Conservation (phyloP, 2,113 vertebrate genomes). For the Scatophagus argus region DNA sequence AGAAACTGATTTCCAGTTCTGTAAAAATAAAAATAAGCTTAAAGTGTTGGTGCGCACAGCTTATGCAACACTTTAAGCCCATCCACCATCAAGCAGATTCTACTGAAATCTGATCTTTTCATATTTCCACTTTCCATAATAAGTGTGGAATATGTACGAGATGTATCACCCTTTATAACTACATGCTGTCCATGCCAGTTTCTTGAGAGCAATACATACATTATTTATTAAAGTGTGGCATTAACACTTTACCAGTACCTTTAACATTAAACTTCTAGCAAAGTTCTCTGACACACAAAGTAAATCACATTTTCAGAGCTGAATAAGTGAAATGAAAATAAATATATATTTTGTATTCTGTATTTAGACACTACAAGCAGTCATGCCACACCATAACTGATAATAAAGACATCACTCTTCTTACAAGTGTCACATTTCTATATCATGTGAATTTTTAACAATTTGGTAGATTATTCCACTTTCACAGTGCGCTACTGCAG, state of each 20-base stretch:
- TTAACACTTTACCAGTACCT: too few relatives aligned
- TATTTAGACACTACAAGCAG: slow-evolving; percentile 3
- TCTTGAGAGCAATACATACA: slow-evolving; percentile 28
- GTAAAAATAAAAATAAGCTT: not conserved
- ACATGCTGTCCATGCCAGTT: slow-evolving; percentile 9
- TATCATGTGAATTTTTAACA: too few relatives aligned
- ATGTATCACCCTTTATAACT: slow-evolving; percentile 21
- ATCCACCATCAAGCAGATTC: slow-evolving; percentile 17
- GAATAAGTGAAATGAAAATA: slow-evolving; percentile 18
- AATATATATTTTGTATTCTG: not conserved
- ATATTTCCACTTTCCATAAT: slow-evolving; percentile 21
- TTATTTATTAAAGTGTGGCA: slow-evolving; percentile 40
- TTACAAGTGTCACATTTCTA: slow-evolving; percentile 9
- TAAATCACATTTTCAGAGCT: slow-evolving; percentile 7
- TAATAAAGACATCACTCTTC: not conserved
- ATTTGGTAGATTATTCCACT: not conserved
- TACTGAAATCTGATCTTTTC: slow-evolving; percentile 4
- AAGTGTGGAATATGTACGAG: not conserved
- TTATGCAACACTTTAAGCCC: not conserved
- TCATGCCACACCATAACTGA: not conserved
- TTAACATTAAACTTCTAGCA: slow-evolving; percentile 31
- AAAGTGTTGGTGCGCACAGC: not conserved
- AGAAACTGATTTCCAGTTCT: not conserved
- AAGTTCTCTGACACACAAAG: slow-evolving; percentile 29
- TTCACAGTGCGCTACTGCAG: not conserved